A percentile compares a stretch with the other conserved stretches of the same genome.
Conservation (phyloP, 1,140 invertebrate species). For the Lucilia sericata region DNA sequence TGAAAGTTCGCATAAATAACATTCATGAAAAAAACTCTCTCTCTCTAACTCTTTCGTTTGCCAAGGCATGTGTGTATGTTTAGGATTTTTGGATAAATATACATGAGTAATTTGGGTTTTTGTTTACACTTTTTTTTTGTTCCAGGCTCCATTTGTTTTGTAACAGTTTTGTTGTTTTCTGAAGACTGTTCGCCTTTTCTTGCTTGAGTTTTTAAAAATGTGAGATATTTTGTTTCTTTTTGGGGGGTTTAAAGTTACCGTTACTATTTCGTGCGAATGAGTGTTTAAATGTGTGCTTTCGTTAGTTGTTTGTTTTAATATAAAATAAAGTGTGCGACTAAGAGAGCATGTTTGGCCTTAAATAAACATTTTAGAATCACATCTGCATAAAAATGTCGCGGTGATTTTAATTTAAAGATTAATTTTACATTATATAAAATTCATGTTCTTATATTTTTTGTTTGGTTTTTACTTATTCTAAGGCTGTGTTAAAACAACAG, state of each 20-base stretch:
- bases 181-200: not conserved
- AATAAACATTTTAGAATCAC: not conserved
- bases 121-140: too few species aligned
- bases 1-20: too few species aligned
- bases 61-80: too few species aligned
- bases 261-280: not conserved
- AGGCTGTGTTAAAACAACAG: too few species aligned
- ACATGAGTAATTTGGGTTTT: too few species aligned
- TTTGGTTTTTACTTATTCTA: not conserved
- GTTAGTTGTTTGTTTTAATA: not conserved
- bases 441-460: not conserved
- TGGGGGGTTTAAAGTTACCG: not conserved
- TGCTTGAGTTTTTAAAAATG: too few species aligned
- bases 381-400: slow-evolving; percentile 11
- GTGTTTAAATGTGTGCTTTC: not conserved
- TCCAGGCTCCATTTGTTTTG: too few species aligned
- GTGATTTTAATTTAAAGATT: slow-evolving; percentile 23
- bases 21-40: too few species aligned
- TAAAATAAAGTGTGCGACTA: too few species aligned
- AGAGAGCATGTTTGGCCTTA: not conserved
- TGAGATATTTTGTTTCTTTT: not conserved
- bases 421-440: slow-evolving; percentile 18
- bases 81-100: too few species aligned
- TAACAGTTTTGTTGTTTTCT: not conserved
- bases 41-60: too few species aligned